Percentiles rank a stretch among this genome's conserved stretches.
Evolutionary conservation across 2,888 invertebrate genomes (phyloP).

Genomic region (Tortricodes alternella): DNA sequence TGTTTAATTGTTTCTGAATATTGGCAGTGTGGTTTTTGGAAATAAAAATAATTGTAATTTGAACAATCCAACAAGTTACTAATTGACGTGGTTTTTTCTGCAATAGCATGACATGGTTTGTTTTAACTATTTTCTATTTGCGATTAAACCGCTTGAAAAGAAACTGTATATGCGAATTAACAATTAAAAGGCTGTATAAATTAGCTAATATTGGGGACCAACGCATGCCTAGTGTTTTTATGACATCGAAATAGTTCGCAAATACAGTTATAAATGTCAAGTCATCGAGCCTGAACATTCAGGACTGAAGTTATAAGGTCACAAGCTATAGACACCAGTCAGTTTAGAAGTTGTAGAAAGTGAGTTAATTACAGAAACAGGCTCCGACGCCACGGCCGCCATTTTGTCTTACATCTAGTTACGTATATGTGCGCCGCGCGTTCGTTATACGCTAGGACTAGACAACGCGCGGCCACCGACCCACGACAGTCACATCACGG

Average conservation of each 20-base stretch:
- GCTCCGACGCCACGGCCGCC: conserved; percentile 44
- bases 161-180: no score
- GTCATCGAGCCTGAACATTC: background rate
- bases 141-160: no score
- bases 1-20: conserved; percentile 37
- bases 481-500: background rate
- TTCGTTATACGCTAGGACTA: conserved; percentile 63
- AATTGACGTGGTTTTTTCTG: conserved; percentile 35
- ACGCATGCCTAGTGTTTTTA: no score
- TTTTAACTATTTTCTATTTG: background rate
- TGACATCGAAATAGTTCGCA: background rate
- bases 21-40: conserved; percentile 37
- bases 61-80: conserved; percentile 45
- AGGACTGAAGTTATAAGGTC: background rate
- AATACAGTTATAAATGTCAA: conserved; percentile 12
- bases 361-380: conserved; percentile 4
- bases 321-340: background rate
- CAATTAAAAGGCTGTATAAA: no score
- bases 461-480: conserved; percentile 53
- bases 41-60: conserved; percentile 3
- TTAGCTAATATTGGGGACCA: no score
- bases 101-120: background rate
- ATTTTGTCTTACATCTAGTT: conserved; percentile 61
- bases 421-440: conserved; percentile 73
- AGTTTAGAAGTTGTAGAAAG: background rate